These are phyloP conservation scores for Epirrita christyi DNA, from an alignment of 2,888 invertebrate species.

Conservation along the genomic window DNA sequence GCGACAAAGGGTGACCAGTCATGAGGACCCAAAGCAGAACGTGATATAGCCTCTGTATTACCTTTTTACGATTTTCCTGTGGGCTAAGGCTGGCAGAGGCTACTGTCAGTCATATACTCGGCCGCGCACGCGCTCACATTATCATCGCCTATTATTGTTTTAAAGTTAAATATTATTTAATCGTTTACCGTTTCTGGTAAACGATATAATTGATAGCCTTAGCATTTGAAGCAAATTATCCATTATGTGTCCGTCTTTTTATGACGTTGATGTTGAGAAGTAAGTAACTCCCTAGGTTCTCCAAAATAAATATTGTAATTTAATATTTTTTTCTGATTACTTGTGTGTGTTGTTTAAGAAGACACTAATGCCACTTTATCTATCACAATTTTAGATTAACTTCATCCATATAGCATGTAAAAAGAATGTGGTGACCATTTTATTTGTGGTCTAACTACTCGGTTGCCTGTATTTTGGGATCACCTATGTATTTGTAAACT, in stretches of 20 bases:
- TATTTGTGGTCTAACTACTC: too few species aligned
- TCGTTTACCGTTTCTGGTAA: conserved; percentile 26
- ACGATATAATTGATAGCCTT: conserved; percentile 30
- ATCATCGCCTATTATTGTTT: conserved; percentile 31
- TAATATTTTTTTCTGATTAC: background rate
- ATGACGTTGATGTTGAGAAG: background rate
- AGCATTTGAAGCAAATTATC: conserved; percentile 28
- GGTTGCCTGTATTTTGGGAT: too few species aligned
- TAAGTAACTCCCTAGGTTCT: background rate
- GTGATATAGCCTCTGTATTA: conserved; percentile 71
- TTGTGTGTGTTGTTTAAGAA: background rate
- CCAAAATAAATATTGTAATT: background rate
- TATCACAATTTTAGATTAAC: too few species aligned
- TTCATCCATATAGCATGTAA: too few species aligned
- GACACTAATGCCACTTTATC: background rate
- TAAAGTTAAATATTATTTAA: conserved; percentile 27
- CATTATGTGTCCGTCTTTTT: conserved; percentile 9
- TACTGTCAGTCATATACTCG: conserved; percentile 41
- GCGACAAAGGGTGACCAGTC: conserved; percentile 61
- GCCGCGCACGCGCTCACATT: conserved; percentile 44
- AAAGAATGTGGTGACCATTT: too few species aligned
- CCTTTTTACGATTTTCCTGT: conserved; percentile 71
- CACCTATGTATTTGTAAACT: too few species aligned
- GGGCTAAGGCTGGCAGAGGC: conserved; percentile 45
- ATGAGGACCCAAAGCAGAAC: conserved; percentile 57